Base-by-base conservation (phyloP, 2,113 vertebrate genomes). In the Myotis yumanensis region DNA sequence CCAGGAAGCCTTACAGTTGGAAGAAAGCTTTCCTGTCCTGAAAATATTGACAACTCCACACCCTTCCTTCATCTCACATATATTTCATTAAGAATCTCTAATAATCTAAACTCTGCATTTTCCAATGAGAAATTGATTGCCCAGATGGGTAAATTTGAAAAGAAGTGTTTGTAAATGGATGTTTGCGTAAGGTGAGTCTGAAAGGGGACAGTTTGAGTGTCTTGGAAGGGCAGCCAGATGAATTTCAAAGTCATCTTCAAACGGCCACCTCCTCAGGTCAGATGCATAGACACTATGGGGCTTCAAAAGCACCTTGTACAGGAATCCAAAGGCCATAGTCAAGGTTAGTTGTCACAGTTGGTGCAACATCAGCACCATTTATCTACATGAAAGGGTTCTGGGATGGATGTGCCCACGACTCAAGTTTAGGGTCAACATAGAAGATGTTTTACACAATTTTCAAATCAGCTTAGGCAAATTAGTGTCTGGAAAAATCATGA, bases 241-340 rank as follows among this genome's bases (percentile, higher is more conserved):
- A 85, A 87, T 87, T 87, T 96, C 84, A 93, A 90, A 95, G 52
- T 89, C 71, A 46, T 22, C 75, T 85, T 96, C 75, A 89, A 72
- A 77, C 22, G 37, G 75, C 10, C 73, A 40, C 16, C 25, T 85
- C 76, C 96, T 86, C 46, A 8, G 81, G 48, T 87, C 52, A 96
- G 32, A 43, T 7, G 69, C 35, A 37, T 7, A 43, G 7, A 73
- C 3, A 23, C 72, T 40, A 35, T 43, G 80, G 54, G 80, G 92
- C 79, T 94, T 93, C 72, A 87, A 77, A 94, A 69, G 22, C 46
- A 90, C 51, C 35, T 66, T 37, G 16, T 66, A 57, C 30, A 28
- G 16, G 35, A 85, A 88, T 84, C 20, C 11, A 25, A 86, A 90
- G 32, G 66, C 83, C 69, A 48, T 54, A 4, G 12, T 17, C 66